Base-by-base conservation (phyloP, 2,797 vertebrate species). In the Sebastes kiyomatsui region DNA sequence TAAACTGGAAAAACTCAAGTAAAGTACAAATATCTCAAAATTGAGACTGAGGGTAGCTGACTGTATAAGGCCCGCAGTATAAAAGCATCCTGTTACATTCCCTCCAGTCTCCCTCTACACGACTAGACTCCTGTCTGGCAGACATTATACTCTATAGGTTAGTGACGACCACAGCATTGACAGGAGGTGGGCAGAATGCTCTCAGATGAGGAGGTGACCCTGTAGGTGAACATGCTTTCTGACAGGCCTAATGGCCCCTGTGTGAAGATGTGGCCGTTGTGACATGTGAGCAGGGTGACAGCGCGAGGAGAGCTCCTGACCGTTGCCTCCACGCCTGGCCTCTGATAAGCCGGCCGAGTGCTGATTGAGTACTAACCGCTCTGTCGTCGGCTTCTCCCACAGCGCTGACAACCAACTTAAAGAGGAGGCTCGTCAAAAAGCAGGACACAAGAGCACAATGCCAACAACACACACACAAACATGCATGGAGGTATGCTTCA, bases 281-380 rank as follows among this genome's bases (percentile, higher is more conserved):
- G 87, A 87, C 85, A 86, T 67, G 69, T 42, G 74, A 42, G 61
- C 85, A 35, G 59, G 67, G 70, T 83, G 90, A 89, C 71, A 80
- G 78, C 20, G 30, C 62, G 82, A 77, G 72, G 80, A 79, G 82
- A 81, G 84, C 76, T 79, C 73, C 83, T 78, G 80, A 67, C 81
- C 28, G 22, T 46, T 38, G 61, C 77, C 83, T 88, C 65, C 56
- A 76, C 49, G 56, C 82, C 64, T 68, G 81, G 20, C 11, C 72
- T 75, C 82, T 80, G 93, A 93, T 93, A 93, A 90, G 79, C 65
- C 46, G 20, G 28, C 23, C 0, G 70, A 83, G 86, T 74, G 85
- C 67, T 84, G 90, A 92, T 59, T 82, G 90, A 88, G 64, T 62
- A 58, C 86, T 86, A 60, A 84, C 60, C 7, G 10, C 38, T 75